phyloP scores from a whole-genome alignment of 1,140 invertebrate species.

The Zaprionus ornatus region DNA sequence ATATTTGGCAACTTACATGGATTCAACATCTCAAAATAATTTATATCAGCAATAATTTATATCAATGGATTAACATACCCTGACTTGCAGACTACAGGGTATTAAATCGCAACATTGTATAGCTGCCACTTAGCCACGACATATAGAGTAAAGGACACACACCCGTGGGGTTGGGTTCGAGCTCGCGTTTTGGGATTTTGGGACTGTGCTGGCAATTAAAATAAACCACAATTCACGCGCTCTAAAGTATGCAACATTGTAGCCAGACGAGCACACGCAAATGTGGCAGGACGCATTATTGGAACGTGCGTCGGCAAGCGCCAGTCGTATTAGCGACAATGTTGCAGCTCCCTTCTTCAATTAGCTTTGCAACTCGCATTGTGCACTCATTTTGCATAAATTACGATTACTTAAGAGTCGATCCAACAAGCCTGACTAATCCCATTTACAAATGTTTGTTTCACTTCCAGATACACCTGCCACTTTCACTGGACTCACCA shows the following conservation, averaged over 20 bases:
- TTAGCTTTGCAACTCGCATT: slow-evolving; percentile 30
- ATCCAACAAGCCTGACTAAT: slow-evolving; percentile 15
- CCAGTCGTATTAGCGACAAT: slow-evolving; percentile 60
- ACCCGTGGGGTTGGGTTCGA: background rate
- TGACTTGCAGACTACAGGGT: background rate
- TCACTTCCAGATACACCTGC: slow-evolving; percentile 32
- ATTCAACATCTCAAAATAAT: no score
- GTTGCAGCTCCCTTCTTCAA: slow-evolving; percentile 26
- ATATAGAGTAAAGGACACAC: slow-evolving; percentile 10
- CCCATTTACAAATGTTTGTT: slow-evolving; percentile 6
- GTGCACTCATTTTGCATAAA: slow-evolving; percentile 15
- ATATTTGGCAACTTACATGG: no score
- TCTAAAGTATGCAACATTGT: slow-evolving; percentile 60
- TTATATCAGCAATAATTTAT: no score
- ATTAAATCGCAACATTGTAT: background rate
- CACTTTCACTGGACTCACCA: slow-evolving; percentile 2
- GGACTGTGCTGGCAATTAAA: slow-evolving; percentile 47
- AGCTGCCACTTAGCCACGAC: slow-evolving; percentile 28
- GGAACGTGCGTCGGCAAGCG: slow-evolving; percentile 52
- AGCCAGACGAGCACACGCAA: slow-evolving; percentile 4
- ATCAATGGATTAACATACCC: background rate
- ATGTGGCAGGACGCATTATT: slow-evolving; percentile 29
- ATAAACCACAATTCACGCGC: slow-evolving; percentile 55
- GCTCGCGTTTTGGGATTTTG: slow-evolving; percentile 10
- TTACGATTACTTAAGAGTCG: slow-evolving; percentile 5